A percentile compares a stretch with the other conserved stretches of the same genome.
These are phyloP conservation scores for Spongia lamella DNA, from an alignment of 37 sponge, comb jelly and placozoan species.

Conservation along the genomic window DNA sequence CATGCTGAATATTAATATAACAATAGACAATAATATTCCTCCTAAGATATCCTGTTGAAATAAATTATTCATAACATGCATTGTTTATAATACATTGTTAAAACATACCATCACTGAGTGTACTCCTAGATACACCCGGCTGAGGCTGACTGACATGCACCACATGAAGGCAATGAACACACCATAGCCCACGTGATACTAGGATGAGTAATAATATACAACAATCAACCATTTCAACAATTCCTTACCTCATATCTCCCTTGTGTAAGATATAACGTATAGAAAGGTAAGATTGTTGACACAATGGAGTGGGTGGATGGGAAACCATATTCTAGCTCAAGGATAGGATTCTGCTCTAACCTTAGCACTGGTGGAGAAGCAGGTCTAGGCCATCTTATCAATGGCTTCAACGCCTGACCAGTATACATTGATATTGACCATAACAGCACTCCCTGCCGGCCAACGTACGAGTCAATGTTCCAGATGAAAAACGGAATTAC, in stretches of 20 bases:
- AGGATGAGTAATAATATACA: not conserved
- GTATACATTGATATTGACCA: constrained; percentile 90
- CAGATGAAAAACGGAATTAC: constrained; percentile 67
- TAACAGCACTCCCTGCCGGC: constrained; percentile 44
- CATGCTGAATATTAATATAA: constrained; percentile 43
- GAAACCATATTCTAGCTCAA: constrained; percentile 87
- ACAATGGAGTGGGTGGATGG: constrained; percentile 95
- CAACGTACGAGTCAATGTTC: constrained; percentile 68
- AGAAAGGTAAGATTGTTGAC: constrained; percentile 74
- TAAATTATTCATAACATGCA: not conserved
- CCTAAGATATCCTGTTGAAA: constrained; percentile 64
- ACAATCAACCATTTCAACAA: not conserved
- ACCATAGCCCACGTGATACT: constrained; percentile 30
- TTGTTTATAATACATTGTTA: not conserved
- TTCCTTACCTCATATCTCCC: constrained; percentile 71
- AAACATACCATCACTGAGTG: constrained; percentile 75
- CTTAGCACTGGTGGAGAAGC: constrained; percentile 71
- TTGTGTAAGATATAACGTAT: constrained; percentile 29
- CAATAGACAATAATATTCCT: constrained; percentile 59
- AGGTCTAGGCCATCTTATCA: constrained; percentile 67
- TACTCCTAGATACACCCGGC: constrained; percentile 88
- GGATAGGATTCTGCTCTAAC: constrained; percentile 65
- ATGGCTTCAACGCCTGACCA: constrained; percentile 85
- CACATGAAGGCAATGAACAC: constrained; percentile 51
- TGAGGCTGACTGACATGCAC: constrained; percentile 75